These are phyloP conservation scores for Thalassoma bifasciatum DNA, from an alignment of 2,113 vertebrate genomes.

Conservation along the genomic window DNA sequence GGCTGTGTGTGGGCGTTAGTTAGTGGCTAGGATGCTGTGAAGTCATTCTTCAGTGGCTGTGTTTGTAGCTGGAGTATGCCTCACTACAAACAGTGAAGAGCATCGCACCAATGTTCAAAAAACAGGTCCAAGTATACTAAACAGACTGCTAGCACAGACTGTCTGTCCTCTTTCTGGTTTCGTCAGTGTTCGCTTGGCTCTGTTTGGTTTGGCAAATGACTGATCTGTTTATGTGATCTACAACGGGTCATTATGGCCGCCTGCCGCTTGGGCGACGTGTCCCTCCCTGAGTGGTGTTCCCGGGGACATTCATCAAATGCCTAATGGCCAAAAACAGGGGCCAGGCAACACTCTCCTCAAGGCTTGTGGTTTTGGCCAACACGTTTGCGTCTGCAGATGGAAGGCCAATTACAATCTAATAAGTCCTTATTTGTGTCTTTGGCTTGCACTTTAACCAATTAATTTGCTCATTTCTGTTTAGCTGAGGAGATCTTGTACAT, in stretches of 20 bases:
- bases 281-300: conserved; percentile 51
- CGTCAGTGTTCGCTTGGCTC: conserved; percentile 42
- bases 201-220: conserved; percentile 57
- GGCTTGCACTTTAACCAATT: not conserved
- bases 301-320: conserved; percentile 65
- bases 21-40: not conserved
- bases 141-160: conserved; percentile 18
- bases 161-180: conserved; percentile 9
- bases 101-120: not conserved
- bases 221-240: conserved; percentile 64
- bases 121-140: conserved; percentile 2
- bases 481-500: not conserved
- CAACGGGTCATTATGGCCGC: conserved; percentile 56
- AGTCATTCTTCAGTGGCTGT: not conserved
- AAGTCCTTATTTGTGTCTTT: conserved; percentile 41
- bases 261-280: conserved; percentile 52
- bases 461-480: conserved; percentile 11
- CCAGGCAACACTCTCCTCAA: conserved; percentile 44
- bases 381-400: conserved; percentile 55
- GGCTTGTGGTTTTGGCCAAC: conserved; percentile 48
- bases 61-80: not conserved
- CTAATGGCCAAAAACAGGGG: conserved; percentile 69
- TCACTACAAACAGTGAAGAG: not conserved
- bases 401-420: conserved; percentile 45
- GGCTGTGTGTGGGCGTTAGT: conserved; percentile 13